Base-by-base conservation (phyloP, 2,888 invertebrate species). In the Heliconius erato region DNA sequence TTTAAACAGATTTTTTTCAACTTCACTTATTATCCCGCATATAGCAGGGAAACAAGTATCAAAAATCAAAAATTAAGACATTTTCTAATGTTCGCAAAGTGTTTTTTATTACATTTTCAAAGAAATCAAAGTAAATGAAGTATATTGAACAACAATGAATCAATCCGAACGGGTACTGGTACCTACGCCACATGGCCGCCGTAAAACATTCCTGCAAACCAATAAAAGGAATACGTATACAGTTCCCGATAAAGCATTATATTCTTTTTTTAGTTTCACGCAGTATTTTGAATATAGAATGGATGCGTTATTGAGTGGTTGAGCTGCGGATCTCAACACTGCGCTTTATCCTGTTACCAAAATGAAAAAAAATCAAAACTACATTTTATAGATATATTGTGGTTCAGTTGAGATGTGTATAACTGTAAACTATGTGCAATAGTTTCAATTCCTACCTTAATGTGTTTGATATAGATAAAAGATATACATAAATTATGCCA, bases 161-260 rank as follows among this genome's bases (percentile, higher is more conserved):
- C 78, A 67, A 67, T 80, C 74, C 74, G 74, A 80, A 84, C 82
- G 80, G 28, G 59, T n/a, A 11, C 69, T n/a, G 23, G 71, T 44
- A 44, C 71, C 26, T 63, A 72, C 40, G 72, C 49, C 83, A 84
- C 79, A 84, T 84, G 83, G 83, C 83, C 40, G 79, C 54, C 78
- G 77, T 84, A 82, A 83, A 84, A 82, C 83, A 72, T 68, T 68
- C 35, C 79, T 80, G 63, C 82, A 79, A 63, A 83, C 82, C 44
- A 68, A 49, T 72, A 59, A 83, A 82, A 79, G 77, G 78, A 63
- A 23, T 59, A 44, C 63, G 69, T 77, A 59, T 69, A 71, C 69
- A 26, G 76, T 76, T 79, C 72, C 28, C 40, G 44, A 65, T 63
- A 79, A 68, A 68, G 76, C 71, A 28, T 71, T 71, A 40, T 16